Evolutionary conservation across 2,797 vertebrate genomes (phyloP).

Genomic region (Coreius guichenoti): DNA sequence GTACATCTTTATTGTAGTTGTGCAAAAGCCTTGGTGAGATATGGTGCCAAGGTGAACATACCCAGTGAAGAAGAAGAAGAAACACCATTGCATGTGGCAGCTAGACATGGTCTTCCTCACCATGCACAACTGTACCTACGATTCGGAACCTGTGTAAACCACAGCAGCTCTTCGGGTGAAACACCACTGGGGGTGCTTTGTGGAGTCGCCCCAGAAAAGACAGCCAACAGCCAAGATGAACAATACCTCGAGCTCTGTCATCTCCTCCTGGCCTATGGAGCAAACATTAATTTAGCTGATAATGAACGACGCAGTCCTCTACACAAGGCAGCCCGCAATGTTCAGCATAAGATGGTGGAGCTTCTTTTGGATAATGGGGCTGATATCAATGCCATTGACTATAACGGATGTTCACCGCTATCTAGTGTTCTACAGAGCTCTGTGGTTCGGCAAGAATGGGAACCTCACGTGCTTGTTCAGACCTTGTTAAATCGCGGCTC

Average conservation of each 20-base stretch:
- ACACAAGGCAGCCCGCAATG: conserved; percentile 76
- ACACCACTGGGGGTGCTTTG: conserved; percentile 75
- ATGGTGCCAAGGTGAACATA: conserved; percentile 68
- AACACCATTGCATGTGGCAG: conserved; percentile 76
- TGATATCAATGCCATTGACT: conserved; percentile 75
- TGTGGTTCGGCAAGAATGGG: conserved; percentile 50
- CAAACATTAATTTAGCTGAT: conserved; percentile 65
- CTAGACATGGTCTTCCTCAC: conserved; percentile 67
- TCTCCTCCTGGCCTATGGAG: conserved; percentile 66
- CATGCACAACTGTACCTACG: conserved; percentile 77
- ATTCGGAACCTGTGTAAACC: conserved; percentile 65
- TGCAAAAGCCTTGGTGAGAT: conserved; percentile 75
- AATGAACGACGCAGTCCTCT: conserved; percentile 73
- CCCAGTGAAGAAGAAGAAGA: conserved; percentile 67
- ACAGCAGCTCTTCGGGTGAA: conserved; percentile 64
- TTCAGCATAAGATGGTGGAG: conserved; percentile 61
- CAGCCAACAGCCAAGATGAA: conserved; percentile 33
- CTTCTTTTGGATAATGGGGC: conserved; percentile 72
- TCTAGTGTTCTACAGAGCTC: conserved; percentile 69
- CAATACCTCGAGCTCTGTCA: conserved; percentile 68
- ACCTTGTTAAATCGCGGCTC: conserved; percentile 79
- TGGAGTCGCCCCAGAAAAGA: background rate
- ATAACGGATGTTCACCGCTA: conserved; percentile 73
- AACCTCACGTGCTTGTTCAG: conserved; percentile 66
- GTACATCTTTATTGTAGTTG: conserved; percentile 65